Evolutionary conservation across 2,888 invertebrate genomes (phyloP).

Genomic region (Papilio elwesi): DNA sequence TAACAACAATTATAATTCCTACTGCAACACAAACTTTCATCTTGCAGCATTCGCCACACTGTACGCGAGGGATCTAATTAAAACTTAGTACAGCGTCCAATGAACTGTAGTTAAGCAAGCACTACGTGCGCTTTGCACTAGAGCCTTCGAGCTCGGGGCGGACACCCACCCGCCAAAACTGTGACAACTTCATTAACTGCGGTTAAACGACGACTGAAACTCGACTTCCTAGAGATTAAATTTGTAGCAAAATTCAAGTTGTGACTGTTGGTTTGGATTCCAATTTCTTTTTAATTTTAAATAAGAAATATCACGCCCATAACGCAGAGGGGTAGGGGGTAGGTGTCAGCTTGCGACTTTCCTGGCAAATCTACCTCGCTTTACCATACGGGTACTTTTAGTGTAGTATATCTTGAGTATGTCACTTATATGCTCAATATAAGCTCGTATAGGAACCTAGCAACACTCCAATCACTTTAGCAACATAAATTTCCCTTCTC

Average conservation of each 20-base stretch:
- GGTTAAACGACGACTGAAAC: slow-evolving; percentile 4
- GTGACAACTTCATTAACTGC: slow-evolving; percentile 15
- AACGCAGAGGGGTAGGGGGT: too few species aligned
- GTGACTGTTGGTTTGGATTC: background rate
- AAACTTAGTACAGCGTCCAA: slow-evolving; percentile 3
- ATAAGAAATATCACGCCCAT: too few species aligned
- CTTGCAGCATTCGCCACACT: background rate
- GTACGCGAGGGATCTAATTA: slow-evolving; percentile 10
- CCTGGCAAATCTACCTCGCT: too few species aligned
- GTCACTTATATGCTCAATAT: too few species aligned
- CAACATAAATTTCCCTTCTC: too few species aligned
- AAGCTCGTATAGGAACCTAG: too few species aligned
- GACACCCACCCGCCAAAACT: background rate
- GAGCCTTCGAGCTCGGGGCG: slow-evolving; percentile 7
- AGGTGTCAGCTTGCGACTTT: too few species aligned
- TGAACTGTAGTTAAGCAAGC: background rate
- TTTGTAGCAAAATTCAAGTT: background rate
- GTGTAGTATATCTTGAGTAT: too few species aligned
- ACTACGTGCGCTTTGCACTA: slow-evolving; percentile 6
- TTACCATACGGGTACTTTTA: too few species aligned
- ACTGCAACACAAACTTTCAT: background rate
- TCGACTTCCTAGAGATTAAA: background rate
- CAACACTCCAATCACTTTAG: too few species aligned
- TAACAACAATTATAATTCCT: slow-evolving; percentile 4
- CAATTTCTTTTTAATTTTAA: background rate